Percentiles rank a stretch among this genome's conserved stretches.
Evolutionary conservation across 2,797 vertebrate species (phyloP).

Genomic region (Lutjanus argentimaculatus): DNA sequence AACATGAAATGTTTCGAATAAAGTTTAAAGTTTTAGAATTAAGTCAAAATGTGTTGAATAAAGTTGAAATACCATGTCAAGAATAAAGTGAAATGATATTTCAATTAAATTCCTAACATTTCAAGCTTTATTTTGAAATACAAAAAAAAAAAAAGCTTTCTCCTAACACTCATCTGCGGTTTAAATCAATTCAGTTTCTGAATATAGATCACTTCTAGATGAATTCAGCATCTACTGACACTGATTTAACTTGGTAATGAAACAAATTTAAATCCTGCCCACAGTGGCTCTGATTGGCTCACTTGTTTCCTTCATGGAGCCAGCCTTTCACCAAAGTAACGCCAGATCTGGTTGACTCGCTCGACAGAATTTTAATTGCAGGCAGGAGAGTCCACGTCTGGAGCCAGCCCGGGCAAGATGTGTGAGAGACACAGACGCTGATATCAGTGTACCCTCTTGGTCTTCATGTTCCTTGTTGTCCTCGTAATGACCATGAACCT

Average conservation of each 20-base stretch:
- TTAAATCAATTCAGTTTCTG: conserved; percentile 4
- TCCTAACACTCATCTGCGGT: neutral
- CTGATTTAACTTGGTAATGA: neutral
- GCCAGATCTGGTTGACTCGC: neutral
- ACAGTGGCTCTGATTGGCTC: conserved; percentile 9
- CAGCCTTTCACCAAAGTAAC: conserved; percentile 18
- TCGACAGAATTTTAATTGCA: neutral
- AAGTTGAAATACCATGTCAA: no score
- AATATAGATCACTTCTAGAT: neutral
- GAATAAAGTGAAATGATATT: no score
- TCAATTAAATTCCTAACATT: no score
- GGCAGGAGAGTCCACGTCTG: neutral
- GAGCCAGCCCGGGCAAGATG: neutral
- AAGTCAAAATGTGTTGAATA: no score
- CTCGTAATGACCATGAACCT: neutral
- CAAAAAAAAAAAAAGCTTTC: no score
- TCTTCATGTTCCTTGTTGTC: conserved; percentile 16
- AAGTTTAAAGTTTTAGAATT: no score
- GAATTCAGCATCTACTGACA: neutral
- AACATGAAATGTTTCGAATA: no score
- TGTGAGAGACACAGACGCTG: neutral
- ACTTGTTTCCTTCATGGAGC: conserved; percentile 13
- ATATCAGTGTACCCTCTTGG: neutral
- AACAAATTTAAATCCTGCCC: neutral
- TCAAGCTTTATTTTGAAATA: no score